A percentile compares a stretch with the other conserved stretches of the same genome.
Conservation (phyloP, 2,797 vertebrate genomes). For the Esox lucius region DNA sequence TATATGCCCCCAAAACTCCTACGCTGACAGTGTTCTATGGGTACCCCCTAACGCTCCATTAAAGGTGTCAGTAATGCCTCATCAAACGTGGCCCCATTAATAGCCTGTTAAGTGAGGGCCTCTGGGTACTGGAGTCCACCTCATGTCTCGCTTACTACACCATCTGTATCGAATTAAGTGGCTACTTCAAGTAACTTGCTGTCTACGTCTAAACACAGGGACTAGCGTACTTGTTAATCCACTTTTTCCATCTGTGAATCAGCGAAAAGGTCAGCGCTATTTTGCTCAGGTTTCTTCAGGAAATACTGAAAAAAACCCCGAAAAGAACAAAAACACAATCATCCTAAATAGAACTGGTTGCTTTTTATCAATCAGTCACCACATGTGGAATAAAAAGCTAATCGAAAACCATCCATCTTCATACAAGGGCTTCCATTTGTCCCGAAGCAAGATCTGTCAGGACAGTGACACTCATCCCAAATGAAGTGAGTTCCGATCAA, state of each 20-base stretch:
- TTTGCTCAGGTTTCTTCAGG: not conserved
- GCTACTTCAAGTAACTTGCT: not conserved
- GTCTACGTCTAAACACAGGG: not conserved
- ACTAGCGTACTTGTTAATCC: not conserved
- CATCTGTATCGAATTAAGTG: not conserved
- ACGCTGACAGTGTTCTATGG: not conserved
- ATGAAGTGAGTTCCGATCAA: not conserved
- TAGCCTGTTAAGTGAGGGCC: constrained; percentile 23
- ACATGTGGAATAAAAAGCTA: not conserved
- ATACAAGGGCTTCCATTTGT: not conserved
- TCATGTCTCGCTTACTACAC: not conserved
- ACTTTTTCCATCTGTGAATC: not conserved
- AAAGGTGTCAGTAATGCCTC: constrained; percentile 89
- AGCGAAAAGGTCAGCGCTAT: not conserved
- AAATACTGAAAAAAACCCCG: too few species aligned
- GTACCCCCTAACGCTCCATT: constrained; percentile 53
- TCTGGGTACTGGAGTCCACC: not conserved
- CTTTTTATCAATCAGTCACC: not conserved
- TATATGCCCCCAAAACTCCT: not conserved
- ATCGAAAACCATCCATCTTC: not conserved
- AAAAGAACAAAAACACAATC: too few species aligned
- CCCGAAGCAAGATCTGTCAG: not conserved
- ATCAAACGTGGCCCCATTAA: constrained; percentile 88
- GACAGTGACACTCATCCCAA: not conserved
- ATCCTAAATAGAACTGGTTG: not conserved